Evolutionary conservation across 2,797 vertebrate genomes (phyloP).

Genomic region (Betta splendens): DNA sequence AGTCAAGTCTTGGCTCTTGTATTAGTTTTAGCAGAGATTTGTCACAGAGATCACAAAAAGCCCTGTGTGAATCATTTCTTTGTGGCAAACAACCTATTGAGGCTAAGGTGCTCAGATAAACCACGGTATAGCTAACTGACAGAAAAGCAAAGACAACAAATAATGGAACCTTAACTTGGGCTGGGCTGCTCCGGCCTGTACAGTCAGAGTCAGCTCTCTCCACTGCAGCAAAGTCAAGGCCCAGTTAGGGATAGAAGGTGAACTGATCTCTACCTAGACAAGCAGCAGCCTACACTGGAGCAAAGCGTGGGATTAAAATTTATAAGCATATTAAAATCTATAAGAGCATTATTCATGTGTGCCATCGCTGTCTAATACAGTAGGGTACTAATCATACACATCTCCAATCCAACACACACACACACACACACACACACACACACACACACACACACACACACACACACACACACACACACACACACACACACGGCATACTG

Average conservation of each 20-base stretch:
- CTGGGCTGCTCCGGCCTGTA: constrained; percentile 27
- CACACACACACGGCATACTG: constrained; percentile 55
- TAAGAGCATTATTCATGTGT: constrained; percentile 80
- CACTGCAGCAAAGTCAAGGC: constrained; percentile 66
- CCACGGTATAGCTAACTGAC: background rate
- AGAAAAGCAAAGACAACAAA: constrained; percentile 12
- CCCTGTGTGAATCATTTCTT: too few species aligned
- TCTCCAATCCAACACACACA: constrained; percentile 38
- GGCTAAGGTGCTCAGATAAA: too few species aligned
- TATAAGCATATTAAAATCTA: constrained; percentile 78
- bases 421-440: constrained; percentile 36
- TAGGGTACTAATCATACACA: constrained; percentile 63
- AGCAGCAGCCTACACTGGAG: constrained; percentile 47
- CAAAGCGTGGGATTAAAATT: constrained; percentile 75
- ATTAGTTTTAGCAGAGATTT: constrained; percentile 62
- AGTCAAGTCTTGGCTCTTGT: constrained; percentile 68
- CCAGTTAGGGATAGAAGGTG: constrained; percentile 19
- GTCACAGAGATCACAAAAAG: constrained; percentile 52
- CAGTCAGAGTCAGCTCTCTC: constrained; percentile 44
- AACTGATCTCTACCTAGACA: constrained; percentile 75
- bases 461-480: constrained; percentile 23
- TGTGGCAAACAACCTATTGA: too few species aligned
- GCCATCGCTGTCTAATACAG: constrained; percentile 64
- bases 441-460: too few species aligned
- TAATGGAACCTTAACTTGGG: constrained; percentile 47